Percentiles rank a stretch among this genome's conserved stretches.
phyloP scores from a whole-genome alignment of 2,113 vertebrate species.

The Oplegnathus fasciatus region DNA sequence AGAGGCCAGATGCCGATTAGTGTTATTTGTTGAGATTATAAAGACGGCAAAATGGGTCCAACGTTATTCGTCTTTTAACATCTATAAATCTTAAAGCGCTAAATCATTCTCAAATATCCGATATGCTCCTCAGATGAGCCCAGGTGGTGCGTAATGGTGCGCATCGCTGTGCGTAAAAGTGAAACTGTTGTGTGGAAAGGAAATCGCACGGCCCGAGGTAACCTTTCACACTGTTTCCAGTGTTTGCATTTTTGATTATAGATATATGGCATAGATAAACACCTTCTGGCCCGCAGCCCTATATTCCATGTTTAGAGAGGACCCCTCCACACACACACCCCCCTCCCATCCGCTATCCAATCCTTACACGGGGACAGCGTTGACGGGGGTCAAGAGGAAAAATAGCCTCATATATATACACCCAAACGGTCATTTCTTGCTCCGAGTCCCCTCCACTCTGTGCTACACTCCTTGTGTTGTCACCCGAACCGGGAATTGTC shows the following conservation, averaged over 20 bases:
- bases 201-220: constrained; percentile 32
- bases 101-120: not conserved
- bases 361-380: constrained; percentile 59
- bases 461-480: constrained; percentile 78
- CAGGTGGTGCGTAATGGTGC: constrained; percentile 36
- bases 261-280: constrained; percentile 67
- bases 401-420: constrained; percentile 86
- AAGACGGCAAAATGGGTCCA: not conserved
- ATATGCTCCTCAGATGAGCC: not conserved
- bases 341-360: constrained; percentile 77
- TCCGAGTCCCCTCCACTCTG: constrained; percentile 83
- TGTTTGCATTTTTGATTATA: constrained; percentile 70
- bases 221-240: constrained; percentile 50
- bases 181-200: not conserved
- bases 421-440: constrained; percentile 70
- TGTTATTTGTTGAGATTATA: not conserved
- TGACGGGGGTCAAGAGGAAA: constrained; percentile 75
- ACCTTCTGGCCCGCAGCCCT: constrained; percentile 46
- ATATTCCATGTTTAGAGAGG: constrained; percentile 80
- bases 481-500: constrained; percentile 76
- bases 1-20: not conserved
- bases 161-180: constrained; percentile 34
- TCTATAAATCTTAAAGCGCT: not conserved
- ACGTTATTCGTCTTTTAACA: not conserved
- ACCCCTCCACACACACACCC: constrained; percentile 57